Base-by-base conservation (phyloP, 2,797 vertebrate genomes). In the Dermochelys coriacea region DNA sequence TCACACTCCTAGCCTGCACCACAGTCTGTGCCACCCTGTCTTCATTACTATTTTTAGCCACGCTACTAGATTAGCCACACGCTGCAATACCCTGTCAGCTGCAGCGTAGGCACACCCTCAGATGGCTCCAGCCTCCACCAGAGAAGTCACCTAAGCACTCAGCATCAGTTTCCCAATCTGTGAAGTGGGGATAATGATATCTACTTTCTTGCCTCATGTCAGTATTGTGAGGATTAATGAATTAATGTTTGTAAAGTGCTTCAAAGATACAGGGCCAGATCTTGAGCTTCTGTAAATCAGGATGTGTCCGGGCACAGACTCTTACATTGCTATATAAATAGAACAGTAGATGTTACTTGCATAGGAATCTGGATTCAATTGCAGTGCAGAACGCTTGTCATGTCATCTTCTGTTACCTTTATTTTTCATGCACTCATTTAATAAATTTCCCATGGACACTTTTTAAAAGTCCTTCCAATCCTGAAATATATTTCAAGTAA, bases 381-480 rank as follows among this genome's bases (percentile, higher is more conserved):
- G 41, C 31, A 87, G 61, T 0, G 0, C 47, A 83, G 4, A 5
- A 47, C 1, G 3, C 19, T 21, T 47, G n/a, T 68, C 77, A 68
- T 54, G 27, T 5, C 59, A 74, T 50, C 74, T 90, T 82, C 77
- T 79, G 3, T 19, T 84, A 50, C 11, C 45, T 49, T 54, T 75
- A 64, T 54, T 89, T 94, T 92, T 87, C 88, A 87, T 81, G 29
- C 50, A 87, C 80, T 47, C 90, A 8, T 91, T 95, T 85, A 84
- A 94, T 82, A 82, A 1, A 37, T 3, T 64, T 80, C 52, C 45
- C 80, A 19, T 8, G 82, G 52, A 25, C 82, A 82, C 47, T 95
- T 95, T 88, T 59, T 83, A 94, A 90, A 37, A 55, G 64, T 74
- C 19, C 59, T 12, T 82, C 49, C 1, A 1, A 77, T 82, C 82